Base-by-base conservation (phyloP, 2,888 invertebrate species). In the Augochlorella aurata region DNA sequence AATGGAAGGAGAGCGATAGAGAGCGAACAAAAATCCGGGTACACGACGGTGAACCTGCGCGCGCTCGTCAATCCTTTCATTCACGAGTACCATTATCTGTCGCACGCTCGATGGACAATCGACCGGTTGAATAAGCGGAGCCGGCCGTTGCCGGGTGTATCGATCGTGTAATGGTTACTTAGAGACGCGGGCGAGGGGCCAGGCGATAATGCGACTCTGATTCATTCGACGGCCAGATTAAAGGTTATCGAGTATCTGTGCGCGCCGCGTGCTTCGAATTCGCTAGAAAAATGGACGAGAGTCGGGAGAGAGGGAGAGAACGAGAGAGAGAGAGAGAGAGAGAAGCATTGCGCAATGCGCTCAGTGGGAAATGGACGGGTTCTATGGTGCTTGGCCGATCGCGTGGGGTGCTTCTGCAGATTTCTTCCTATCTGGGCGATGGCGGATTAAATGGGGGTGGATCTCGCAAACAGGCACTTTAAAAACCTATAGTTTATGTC, bases 21-120 rank as follows among this genome's bases (percentile, higher is more conserved):
- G 66, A 74, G 7, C 14, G 10, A 14, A 45, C 16, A 58, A 69
- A 69, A 77, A 65, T 52, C 18, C 0, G 45, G 52, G n/a, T 74
- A 63, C 71, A 54, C 70, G 72, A 54, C 74, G 72, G 69, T 65
- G 77, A 74, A 82, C 82, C 77, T 77, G 76, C 82, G 79, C 65
- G 63, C 74, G 67, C 72, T 47, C 70, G 77, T 72, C 77, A 77
- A 85, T 80, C 87, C 79, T 72, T 87, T 85, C 87, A 86, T 84
- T 86, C 87, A 82, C 79, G 74, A 72, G 70, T 77, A 79, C 84
- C 74, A 82, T 86, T 84, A 84, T 79, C 77, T 66, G 82, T 79
- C 81, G 75, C 68, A 66, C 75, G 77, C 63, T 75, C 71, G 87
- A 82, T 78, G 77, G 81, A 85, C 87, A 84, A 86, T 81, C 81